These are phyloP conservation scores for Diachasma alloeum DNA, from an alignment of 1,140 invertebrate species.

Conservation along the genomic window DNA sequence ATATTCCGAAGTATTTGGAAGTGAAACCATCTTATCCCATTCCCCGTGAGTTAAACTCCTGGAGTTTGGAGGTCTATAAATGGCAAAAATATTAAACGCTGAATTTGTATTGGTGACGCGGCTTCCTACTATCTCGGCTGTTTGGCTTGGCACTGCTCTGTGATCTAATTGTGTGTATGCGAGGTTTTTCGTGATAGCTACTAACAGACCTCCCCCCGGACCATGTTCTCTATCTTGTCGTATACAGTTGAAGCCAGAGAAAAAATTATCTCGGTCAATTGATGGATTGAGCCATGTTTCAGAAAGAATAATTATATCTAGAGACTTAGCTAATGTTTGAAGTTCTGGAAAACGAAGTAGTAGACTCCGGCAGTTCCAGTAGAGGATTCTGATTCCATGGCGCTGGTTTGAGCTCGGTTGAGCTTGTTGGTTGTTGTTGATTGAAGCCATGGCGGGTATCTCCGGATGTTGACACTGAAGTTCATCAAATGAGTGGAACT, in stretches of 20 bases:
- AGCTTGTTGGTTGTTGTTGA: too few species aligned
- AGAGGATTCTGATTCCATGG: background rate
- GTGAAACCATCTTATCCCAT: slow-evolving; percentile 10
- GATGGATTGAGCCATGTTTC: background rate
- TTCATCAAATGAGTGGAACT: too few species aligned
- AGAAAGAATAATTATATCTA: background rate
- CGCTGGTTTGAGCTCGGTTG: too few species aligned
- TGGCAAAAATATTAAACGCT: background rate
- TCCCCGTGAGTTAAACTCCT: background rate
- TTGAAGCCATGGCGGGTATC: too few species aligned
- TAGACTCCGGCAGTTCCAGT: background rate
- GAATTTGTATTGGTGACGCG: background rate
- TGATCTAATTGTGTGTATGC: background rate
- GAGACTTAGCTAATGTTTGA: background rate
- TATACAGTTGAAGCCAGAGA: background rate
- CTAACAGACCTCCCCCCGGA: background rate
- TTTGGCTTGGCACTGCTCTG: background rate
- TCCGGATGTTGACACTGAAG: too few species aligned
- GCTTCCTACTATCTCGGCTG: background rate
- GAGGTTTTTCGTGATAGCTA: background rate
- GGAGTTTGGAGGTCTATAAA: slow-evolving; percentile 11
- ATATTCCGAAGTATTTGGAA: background rate
- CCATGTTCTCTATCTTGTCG: background rate
- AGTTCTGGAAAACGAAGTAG: background rate
- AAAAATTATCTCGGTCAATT: background rate